phyloP scores from a whole-genome alignment of 2,888 invertebrate species.

The Pandemis heparana region DNA sequence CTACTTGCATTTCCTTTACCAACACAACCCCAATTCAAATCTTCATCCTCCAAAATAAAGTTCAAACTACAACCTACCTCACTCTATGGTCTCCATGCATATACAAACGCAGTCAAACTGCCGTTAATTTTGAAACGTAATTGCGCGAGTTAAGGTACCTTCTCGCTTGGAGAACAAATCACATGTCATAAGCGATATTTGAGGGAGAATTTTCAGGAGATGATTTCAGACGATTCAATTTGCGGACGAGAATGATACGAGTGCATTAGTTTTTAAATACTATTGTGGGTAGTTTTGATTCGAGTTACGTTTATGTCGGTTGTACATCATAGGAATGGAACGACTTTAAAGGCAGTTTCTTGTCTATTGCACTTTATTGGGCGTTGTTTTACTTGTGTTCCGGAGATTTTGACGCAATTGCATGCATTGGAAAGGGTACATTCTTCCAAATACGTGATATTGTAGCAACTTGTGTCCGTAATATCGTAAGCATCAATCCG shows the following conservation, averaged over 20 bases:
- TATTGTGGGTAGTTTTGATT: not conserved
- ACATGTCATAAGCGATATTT: slow-evolving; percentile 58
- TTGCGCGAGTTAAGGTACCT: slow-evolving; percentile 51
- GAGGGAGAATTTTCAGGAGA: slow-evolving; percentile 68
- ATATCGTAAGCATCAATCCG: no score
- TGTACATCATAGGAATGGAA: not conserved
- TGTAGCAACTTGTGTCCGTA: no score
- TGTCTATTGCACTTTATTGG: no score
- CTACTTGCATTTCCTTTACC: slow-evolving; percentile 66
- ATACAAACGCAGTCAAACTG: slow-evolving; percentile 50
- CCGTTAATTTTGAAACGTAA: slow-evolving; percentile 57
- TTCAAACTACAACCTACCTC: slow-evolving; percentile 52
- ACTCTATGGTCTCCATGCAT: slow-evolving; percentile 55
- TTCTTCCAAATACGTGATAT: no score
- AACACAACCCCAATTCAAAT: slow-evolving; percentile 58
- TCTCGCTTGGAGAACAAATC: slow-evolving; percentile 48
- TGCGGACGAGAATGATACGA: slow-evolving; percentile 48
- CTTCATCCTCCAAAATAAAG: slow-evolving; percentile 57
- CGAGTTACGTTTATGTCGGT: not conserved
- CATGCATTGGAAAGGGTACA: no score
- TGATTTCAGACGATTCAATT: slow-evolving; percentile 68
- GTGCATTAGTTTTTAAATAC: slow-evolving; percentile 33
- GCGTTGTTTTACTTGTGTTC: no score
- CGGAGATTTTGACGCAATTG: no score
- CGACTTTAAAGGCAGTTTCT: not conserved